Evolutionary conservation across 2,797 vertebrate genomes (phyloP), one percentile per base, ranked within the genome.

Genomic region (Chiroxiphia lanceolata): DNA sequence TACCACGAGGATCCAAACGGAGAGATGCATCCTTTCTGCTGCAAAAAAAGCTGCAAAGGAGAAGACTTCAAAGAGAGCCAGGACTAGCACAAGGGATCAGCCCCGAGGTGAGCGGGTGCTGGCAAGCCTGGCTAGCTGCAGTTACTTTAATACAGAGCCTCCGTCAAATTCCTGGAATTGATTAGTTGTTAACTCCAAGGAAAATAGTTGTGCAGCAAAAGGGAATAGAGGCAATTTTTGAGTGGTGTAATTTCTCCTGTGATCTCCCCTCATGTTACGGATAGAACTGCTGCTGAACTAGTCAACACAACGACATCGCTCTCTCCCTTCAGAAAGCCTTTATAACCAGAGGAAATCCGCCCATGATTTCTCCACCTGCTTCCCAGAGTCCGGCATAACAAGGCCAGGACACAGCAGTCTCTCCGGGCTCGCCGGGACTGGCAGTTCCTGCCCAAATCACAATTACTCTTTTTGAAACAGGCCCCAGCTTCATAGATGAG

Each of bases 11-110:
- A 70, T 69, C 14, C 34, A 57, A 33, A 44, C 1, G 4, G 47
- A 54, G 11, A 82, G 3, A 36, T 6, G 7, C 50, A 21, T 25
- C 51, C 45, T 92, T 94, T 93, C 81, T 90, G 61, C 84, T 87
- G 75, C 60, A 95, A 94, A 94, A 38, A 85, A 95, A 84, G 75
- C 95, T 94, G 84, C 88, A 88, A 93, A 94, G 14, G 31, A 95
- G 83, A 95, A 72, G 22, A 40, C 33, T 91, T 93, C 15, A 89
- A 85, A 95, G 74, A 47, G 69, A 86, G 89, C 61, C 75, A 83
- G 53, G 27, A 27, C 18, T 3, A 4, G 38, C 81, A 71, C 77
- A 64, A 90, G 91, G 54, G 90, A 93, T 90, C 56, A 68, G 74
- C 25, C 50, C 65, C 6, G 15, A 64, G 38, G n/a, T n/a, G 71